Percentiles rank a stretch among this genome's conserved stretches.
Conservation (phyloP, 2,797 vertebrate genomes). For the Schizothorax lantsangensis region DNA sequence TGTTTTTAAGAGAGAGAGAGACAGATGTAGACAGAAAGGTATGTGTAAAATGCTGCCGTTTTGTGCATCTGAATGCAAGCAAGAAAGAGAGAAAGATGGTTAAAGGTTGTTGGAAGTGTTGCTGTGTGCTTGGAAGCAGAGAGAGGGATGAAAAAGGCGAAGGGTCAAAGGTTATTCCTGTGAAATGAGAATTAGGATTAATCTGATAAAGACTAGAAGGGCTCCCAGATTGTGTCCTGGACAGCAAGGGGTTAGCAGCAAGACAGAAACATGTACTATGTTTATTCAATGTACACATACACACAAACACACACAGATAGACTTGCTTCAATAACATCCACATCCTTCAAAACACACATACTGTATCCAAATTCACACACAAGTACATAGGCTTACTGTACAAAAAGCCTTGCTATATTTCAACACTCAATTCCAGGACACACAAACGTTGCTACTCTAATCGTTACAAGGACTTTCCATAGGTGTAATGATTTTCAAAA, state of each 20-base stretch:
- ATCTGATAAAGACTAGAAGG: slow-evolving; percentile 66
- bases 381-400: slow-evolving; percentile 17
- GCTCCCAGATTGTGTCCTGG: slow-evolving; percentile 73
- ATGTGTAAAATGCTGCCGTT: slow-evolving; percentile 5
- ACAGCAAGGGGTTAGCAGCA: slow-evolving; percentile 73
- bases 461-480: background rate
- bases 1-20: slow-evolving; percentile 58
- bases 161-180: slow-evolving; percentile 83
- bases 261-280: slow-evolving; percentile 71
- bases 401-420: slow-evolving; percentile 9
- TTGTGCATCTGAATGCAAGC: slow-evolving; percentile 61
- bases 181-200: slow-evolving; percentile 85
- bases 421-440: background rate
- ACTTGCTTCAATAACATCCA: slow-evolving; percentile 28
- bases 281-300: slow-evolving; percentile 56
- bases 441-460: background rate
- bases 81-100: slow-evolving; percentile 63
- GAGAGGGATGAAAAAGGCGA: slow-evolving; percentile 64
- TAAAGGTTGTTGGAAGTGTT: slow-evolving; percentile 70
- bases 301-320: slow-evolving; percentile 46
- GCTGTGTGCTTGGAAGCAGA: slow-evolving; percentile 55
- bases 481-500: too few species aligned
- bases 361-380: background rate
- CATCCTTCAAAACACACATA: slow-evolving; percentile 23
- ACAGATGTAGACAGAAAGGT: slow-evolving; percentile 58